Conservation (phyloP, 2,888 invertebrate genomes). For the Synanthedon myopaeformis region DNA sequence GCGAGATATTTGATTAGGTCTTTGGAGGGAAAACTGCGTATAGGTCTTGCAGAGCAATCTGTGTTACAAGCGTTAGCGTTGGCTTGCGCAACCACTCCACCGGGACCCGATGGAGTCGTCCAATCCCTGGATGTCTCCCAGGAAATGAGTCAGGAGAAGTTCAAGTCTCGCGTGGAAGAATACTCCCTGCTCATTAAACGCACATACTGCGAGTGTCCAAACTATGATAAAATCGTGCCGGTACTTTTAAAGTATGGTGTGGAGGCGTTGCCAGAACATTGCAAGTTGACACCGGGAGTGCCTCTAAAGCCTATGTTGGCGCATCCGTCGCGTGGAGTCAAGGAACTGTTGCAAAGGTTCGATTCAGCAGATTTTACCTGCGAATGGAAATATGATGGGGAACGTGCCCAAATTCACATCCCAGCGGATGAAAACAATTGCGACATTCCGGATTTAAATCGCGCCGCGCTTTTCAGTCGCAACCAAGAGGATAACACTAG, state of each 20-base stretch:
- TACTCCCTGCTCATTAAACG: slow-evolving; percentile 86
- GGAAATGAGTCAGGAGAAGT: slow-evolving; percentile 72
- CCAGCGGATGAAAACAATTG: slow-evolving; percentile 61
- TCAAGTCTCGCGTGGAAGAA: slow-evolving; percentile 82
- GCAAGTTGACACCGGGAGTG: slow-evolving; percentile 90
- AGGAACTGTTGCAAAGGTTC: slow-evolving; percentile 87
- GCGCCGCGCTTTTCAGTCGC: slow-evolving; percentile 88
- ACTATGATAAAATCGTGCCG: slow-evolving; percentile 87
- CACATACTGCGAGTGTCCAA: slow-evolving; percentile 96
- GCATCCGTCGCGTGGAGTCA: slow-evolving; percentile 95
- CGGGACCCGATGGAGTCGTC: slow-evolving; percentile 74
- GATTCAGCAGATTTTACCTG: slow-evolving; percentile 92
- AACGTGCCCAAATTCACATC: slow-evolving; percentile 89
- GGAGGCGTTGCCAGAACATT: slow-evolving; percentile 78
- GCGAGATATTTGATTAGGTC: slow-evolving; percentile 92
- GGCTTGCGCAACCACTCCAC: slow-evolving; percentile 85
- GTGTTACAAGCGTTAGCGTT: slow-evolving; percentile 90
- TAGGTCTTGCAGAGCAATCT: slow-evolving; percentile 97
- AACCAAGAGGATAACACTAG: slow-evolving; percentile 80
- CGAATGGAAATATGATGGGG: slow-evolving; percentile 99
- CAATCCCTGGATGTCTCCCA: slow-evolving; percentile 74
- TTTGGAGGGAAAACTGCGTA: slow-evolving; percentile 92
- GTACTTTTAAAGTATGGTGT: slow-evolving; percentile 83
- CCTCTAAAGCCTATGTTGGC: slow-evolving; percentile 99
- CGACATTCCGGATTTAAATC: slow-evolving; percentile 67